Evolutionary conservation across 2,888 invertebrate species (phyloP), one percentile per base, ranked within the genome.

Genomic region (Pardosa pseudoannulata): DNA sequence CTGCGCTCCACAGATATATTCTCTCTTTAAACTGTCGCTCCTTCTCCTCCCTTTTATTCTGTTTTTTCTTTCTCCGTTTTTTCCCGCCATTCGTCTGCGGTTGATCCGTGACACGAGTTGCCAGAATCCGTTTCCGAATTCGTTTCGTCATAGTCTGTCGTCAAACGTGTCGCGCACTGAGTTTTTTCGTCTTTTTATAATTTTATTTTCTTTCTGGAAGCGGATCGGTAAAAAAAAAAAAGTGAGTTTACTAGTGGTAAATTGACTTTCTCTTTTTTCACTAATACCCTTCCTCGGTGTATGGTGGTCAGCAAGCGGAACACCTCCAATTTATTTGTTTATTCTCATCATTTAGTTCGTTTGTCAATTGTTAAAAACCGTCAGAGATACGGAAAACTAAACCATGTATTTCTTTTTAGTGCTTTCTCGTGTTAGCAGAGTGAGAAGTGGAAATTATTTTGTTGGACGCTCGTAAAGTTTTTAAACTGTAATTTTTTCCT

Each of bases 101-200:
- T 76, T 78, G 76, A 83, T 73, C 73, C 78, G 36, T 72, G 78
- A 83, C 83, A 78, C 39, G 83, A 78, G 72, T 83, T 83, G 83
- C 78, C 83, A 83, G 73, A 83, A 78, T 78, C 78, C 72, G 83
- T 83, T 83, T 78, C 83, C 83, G 83, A 83, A 83, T 83, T 83
- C 83, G 65, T 78, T 83, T 83, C 83, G 83, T 83, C 83, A 83
- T 83, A 72, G 72, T 78, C 83, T 83, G 83, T 83, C 83, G 72
- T 83, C 83, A 67, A 65, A 78, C 62, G 65, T 83, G 83, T 83
- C 83, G 71, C 67, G 72, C 62, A n/a, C n/a, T n/a, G 29, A 46
- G 27, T 27, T 64, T 64, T 64, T 29, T 64, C 3, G 6, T 29
- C 9, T 64, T 28, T 29, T 28, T 11, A 2, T 28, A 0, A 1